These are phyloP conservation scores for Ichneumoninae sp. DNA, from an alignment of 2,888 invertebrate species.

Conservation along the genomic window DNA sequence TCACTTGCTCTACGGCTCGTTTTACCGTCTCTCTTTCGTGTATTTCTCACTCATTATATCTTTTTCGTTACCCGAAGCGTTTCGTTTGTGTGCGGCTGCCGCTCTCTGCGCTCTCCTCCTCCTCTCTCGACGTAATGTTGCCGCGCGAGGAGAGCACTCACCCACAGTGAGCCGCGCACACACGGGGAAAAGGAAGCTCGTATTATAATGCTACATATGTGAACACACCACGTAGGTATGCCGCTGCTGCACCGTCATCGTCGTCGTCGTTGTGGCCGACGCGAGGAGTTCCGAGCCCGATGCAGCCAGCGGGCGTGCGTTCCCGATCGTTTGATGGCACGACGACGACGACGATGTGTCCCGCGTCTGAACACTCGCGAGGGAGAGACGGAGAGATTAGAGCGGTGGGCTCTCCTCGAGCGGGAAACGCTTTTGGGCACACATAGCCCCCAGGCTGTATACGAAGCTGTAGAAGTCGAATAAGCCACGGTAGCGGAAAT, in stretches of 20 bases:
- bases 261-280: slow-evolving; percentile 31
- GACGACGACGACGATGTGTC: slow-evolving; percentile 47
- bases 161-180: slow-evolving; percentile 31
- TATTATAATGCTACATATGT: slow-evolving; percentile 47
- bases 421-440: slow-evolving; percentile 50
- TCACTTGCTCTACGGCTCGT: background rate
- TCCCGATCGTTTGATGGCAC: slow-evolving; percentile 60
- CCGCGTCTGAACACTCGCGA: slow-evolving; percentile 9
- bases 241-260: slow-evolving; percentile 33
- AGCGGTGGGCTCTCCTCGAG: slow-evolving; percentile 30
- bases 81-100: slow-evolving; percentile 4
- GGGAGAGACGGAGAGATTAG: slow-evolving; percentile 25
- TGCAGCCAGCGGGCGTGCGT: slow-evolving; percentile 34
- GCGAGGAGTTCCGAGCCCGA: slow-evolving; percentile 36
- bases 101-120: background rate
- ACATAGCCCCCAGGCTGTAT: background rate
- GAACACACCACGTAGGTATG: slow-evolving; percentile 29
- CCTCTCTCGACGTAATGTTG: slow-evolving; percentile 47
- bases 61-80: slow-evolving; percentile 1
- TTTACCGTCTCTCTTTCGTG: background rate
- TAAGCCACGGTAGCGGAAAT: background rate
- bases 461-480: background rate
- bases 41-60: background rate
- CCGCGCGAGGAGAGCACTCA: slow-evolving; percentile 61
- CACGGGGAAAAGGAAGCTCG: slow-evolving; percentile 31